Percentiles rank a stretch among this genome's conserved stretches.
These are phyloP conservation scores for Rhinopithecus roxellana DNA, from an alignment of 2,113 vertebrate species.

Conservation along the genomic window DNA sequence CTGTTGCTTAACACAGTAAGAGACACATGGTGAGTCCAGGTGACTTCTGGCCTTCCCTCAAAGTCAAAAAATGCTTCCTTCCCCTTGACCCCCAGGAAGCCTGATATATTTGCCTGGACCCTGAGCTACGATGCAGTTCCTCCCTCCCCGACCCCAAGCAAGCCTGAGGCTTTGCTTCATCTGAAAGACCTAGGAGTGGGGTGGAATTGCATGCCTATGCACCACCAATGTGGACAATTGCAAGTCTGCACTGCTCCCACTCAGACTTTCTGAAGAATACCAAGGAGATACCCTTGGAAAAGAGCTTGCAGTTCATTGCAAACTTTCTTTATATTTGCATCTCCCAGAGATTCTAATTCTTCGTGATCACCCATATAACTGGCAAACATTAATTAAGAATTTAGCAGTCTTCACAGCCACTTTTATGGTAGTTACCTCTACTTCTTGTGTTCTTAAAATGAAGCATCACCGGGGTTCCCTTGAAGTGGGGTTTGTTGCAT, in stretches of 20 bases:
- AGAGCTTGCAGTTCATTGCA: not conserved
- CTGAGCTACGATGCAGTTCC: rapidly evolving
- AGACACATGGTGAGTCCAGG: rapidly evolving
- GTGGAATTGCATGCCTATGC: rapidly evolving
- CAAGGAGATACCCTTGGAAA: not conserved
- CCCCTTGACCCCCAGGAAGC: rapidly evolving
- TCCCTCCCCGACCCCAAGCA: too few species aligned
- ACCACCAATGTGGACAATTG: not conserved
- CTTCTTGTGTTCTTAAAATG: not conserved
- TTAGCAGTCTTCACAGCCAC: not conserved
- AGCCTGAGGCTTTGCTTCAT: not conserved
- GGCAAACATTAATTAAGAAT: not conserved
- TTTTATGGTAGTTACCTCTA: rapidly evolving
- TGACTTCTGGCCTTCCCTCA: not conserved
- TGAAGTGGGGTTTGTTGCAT: too few species aligned
- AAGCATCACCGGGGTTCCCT: not conserved
- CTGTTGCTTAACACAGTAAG: not conserved
- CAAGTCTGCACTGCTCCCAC: not conserved
- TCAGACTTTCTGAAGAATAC: not conserved
- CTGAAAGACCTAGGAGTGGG: not conserved
- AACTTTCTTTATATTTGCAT: not conserved
- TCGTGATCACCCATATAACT: rapidly evolving
- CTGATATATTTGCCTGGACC: not conserved
- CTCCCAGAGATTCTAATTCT: not conserved
- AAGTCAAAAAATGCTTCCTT: not conserved